phyloP scores from a whole-genome alignment of 2,113 vertebrate genomes.

The Aegotheles bennettii region DNA sequence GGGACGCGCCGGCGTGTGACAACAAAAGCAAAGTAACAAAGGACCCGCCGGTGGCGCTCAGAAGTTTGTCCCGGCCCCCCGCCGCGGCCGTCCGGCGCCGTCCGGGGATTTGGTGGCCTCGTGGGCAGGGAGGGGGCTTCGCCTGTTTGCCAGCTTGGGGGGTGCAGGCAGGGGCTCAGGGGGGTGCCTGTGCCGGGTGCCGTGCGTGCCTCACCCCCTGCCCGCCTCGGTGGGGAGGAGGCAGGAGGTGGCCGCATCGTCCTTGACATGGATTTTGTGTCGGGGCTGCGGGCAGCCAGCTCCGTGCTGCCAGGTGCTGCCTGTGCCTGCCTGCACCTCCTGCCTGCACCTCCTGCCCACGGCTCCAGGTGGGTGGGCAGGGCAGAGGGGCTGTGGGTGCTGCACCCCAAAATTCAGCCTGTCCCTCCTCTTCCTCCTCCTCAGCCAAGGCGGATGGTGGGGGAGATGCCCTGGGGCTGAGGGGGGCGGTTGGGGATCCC shows the following conservation, averaged over 20 bases:
- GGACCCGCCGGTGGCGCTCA: not conserved
- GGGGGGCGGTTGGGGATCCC: not conserved
- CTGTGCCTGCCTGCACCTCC: not conserved
- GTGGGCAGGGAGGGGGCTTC: not conserved
- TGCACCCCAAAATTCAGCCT: not conserved
- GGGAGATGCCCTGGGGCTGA: not conserved
- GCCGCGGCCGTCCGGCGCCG: not conserved
- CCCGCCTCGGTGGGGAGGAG: not conserved
- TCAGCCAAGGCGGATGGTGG: accelerated
- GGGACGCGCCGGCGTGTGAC: not conserved
- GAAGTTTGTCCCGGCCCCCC: not conserved
- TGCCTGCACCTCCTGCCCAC: not conserved
- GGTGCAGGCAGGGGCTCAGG: not conserved
- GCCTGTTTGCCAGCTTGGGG: not conserved
- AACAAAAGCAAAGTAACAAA: constrained; percentile 58
- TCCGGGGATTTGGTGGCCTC: not conserved
- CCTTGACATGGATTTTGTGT: constrained; percentile 7
- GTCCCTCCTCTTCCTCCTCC: not conserved
- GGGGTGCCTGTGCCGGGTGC: not conserved
- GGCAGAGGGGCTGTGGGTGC: not conserved
- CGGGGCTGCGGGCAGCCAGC: not conserved
- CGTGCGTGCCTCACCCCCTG: not conserved
- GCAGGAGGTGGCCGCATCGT: not conserved
- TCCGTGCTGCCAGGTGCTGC: not conserved
- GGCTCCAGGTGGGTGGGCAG: not conserved